Evolutionary conservation across 2,113 vertebrate genomes (phyloP).

Genomic region (Periophthalmus modestus): DNA sequence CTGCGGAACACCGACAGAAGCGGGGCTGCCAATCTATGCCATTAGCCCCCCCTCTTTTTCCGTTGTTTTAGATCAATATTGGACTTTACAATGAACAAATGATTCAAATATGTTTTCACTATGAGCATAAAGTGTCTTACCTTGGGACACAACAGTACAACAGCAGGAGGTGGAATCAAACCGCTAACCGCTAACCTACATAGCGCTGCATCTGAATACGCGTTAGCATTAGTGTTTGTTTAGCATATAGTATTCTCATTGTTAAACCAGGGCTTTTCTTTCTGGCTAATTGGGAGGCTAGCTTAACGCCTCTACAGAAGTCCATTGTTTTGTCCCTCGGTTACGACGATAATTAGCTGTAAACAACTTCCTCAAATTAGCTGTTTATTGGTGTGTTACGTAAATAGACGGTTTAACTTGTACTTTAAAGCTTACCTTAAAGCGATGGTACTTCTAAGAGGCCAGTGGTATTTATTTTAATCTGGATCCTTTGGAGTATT

Average conservation of each 20-base stretch:
- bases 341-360: constrained; percentile 52
- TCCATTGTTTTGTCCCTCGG: constrained; percentile 24
- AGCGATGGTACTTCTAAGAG: constrained; percentile 13
- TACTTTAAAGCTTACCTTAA: background rate
- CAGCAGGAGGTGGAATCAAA: background rate
- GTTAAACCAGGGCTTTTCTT: constrained; percentile 28
- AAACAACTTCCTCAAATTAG: constrained; percentile 45
- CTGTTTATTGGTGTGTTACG: constrained; percentile 19
- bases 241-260: constrained; percentile 10
- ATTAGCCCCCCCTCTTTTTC: no score
- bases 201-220: background rate
- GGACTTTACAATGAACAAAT: no score
- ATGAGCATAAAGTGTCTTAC: background rate
- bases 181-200: background rate
- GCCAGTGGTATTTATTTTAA: constrained; percentile 14
- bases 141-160: background rate
- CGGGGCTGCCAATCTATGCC: no score
- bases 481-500: no score
- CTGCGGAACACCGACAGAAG: no score
- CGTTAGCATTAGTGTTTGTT: background rate
- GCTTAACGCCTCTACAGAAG: constrained; percentile 19
- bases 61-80: no score
- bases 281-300: constrained; percentile 48
- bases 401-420: background rate
- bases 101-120: no score